A percentile compares a stretch with the other conserved stretches of the same genome.
Conservation (phyloP, 2,888 invertebrate species). For the Eugnorisma glareosa region DNA sequence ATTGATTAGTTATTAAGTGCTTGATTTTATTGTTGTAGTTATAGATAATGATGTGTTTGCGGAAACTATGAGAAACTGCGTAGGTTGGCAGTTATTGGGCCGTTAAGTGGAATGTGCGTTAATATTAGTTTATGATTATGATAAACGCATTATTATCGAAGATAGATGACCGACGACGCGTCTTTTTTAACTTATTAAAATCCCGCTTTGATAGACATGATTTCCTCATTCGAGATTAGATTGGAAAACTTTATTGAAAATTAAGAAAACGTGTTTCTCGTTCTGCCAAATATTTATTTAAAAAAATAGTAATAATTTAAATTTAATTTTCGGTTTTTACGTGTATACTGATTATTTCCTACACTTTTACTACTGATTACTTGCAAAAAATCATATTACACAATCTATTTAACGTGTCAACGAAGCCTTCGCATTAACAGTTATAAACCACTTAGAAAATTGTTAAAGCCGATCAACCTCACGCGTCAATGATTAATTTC, state of each 20-base stretch:
- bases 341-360: neutral
- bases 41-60: slow-evolving; percentile 42
- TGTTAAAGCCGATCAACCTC: slow-evolving; percentile 72
- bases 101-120: slow-evolving; percentile 50
- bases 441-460: slow-evolving; percentile 72
- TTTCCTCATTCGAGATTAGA: slow-evolving; percentile 16
- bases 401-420: slow-evolving; percentile 64
- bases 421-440: slow-evolving; percentile 74
- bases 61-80: slow-evolving; percentile 52
- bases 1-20: slow-evolving; percentile 59
- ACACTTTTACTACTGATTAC: neutral
- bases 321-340: neutral
- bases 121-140: slow-evolving; percentile 58
- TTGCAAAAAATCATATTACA: slow-evolving; percentile 28
- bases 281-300: neutral
- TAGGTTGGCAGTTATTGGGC: slow-evolving; percentile 52
- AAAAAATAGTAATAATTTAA: neutral
- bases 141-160: slow-evolving; percentile 57
- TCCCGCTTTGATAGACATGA: slow-evolving; percentile 11
- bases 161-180: slow-evolving; percentile 33
- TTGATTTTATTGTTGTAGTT: slow-evolving; percentile 54
- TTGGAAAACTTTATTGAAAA: slow-evolving; percentile 12
- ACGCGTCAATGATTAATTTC: slow-evolving; percentile 79
- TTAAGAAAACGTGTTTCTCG: neutral
- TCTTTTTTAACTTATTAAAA: slow-evolving; percentile 29